These are phyloP conservation scores for Hippocampus abdominalis DNA, from an alignment of 2,113 vertebrate genomes.

Conservation along the genomic window DNA sequence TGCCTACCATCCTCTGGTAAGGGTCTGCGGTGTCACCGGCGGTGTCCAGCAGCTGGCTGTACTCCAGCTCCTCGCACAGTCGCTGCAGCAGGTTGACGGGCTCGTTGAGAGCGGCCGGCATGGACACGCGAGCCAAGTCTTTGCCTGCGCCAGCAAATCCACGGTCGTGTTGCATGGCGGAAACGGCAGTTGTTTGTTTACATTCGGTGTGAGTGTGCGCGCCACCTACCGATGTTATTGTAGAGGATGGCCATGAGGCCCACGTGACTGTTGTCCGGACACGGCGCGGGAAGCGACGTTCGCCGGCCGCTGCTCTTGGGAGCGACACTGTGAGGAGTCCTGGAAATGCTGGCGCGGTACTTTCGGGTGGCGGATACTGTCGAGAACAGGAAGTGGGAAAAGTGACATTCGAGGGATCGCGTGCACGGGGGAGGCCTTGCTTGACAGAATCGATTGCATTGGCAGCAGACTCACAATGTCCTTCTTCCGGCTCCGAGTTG, in stretches of 20 bases:
- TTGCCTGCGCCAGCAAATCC: constrained; percentile 66
- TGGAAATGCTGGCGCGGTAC: constrained; percentile 63
- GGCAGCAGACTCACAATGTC: constrained; percentile 54
- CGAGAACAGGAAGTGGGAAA: neutral
- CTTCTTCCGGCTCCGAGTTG: constrained; percentile 78
- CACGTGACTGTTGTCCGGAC: constrained; percentile 79
- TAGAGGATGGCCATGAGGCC: constrained; percentile 86
- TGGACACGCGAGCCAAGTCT: constrained; percentile 88
- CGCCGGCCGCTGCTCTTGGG: constrained; percentile 63
- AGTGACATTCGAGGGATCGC: neutral
- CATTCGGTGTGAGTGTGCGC: neutral
- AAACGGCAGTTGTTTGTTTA: no score
- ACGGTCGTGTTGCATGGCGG: neutral
- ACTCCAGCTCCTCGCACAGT: constrained; percentile 89
- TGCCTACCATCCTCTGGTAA: constrained; percentile 83
- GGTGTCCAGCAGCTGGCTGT: constrained; percentile 81
- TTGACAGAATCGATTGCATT: no score
- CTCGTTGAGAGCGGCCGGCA: constrained; percentile 88
- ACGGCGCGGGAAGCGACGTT: constrained; percentile 72
- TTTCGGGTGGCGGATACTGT: constrained; percentile 56
- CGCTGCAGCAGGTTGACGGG: constrained; percentile 86
- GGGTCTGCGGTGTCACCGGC: constrained; percentile 79
- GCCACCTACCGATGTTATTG: constrained; percentile 80
- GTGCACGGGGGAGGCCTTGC: no score
- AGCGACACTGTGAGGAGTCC: constrained; percentile 20